Base-by-base conservation (phyloP, 2,113 vertebrate species). In the Caranx melampygus region DNA sequence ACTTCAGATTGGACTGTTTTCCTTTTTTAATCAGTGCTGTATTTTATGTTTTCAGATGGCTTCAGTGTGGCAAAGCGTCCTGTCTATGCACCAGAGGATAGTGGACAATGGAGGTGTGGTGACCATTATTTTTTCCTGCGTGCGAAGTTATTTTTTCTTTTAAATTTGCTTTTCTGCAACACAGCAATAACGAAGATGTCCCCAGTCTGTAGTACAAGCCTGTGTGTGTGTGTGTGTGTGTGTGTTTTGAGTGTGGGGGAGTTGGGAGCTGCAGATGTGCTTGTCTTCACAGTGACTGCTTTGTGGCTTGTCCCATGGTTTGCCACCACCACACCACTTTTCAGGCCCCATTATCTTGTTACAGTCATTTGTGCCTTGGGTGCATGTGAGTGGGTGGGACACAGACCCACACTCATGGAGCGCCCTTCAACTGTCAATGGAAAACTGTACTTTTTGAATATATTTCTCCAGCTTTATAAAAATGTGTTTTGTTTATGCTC, bases 71-170 rank as follows among this genome's bases (percentile, higher is more conserved):
- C 60, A 94, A 72, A 91, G 75, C 51, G 42, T 86, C 47, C 86
- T 93, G 31, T 89, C 92, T 5, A 55, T 90, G 49, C 91, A 94
- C 79, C 81, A 63, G 54, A 85, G 86, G 90, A 64, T 92, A 59
- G 81, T 96, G 74, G 87, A 95, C 15, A 93, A 94, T 84, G 95
- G 95, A 86, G 95, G 94, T 95, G 87, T 44, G 78, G 75, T 45
- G 6, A 15, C 33, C 35, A 0, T 6, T 47, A 18, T 31, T 31
- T 10, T 33, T 34, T 0, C 31, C 7, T 33, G 8, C 42, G 40
- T 12, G 1, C 59, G 2, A 45, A 21, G 10, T 31, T 47, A 0
- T 11, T 21, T 40, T 31, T 1, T 40, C 3, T 54, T 66, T 42
- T 8, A 10, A 10, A 2, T 42, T 42, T 42, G 8, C 11, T 42